A percentile compares a stretch with the other conserved stretches of the same genome.
Conservation (phyloP, 2,888 invertebrate genomes). For the Meiosimyza decipiens region DNA sequence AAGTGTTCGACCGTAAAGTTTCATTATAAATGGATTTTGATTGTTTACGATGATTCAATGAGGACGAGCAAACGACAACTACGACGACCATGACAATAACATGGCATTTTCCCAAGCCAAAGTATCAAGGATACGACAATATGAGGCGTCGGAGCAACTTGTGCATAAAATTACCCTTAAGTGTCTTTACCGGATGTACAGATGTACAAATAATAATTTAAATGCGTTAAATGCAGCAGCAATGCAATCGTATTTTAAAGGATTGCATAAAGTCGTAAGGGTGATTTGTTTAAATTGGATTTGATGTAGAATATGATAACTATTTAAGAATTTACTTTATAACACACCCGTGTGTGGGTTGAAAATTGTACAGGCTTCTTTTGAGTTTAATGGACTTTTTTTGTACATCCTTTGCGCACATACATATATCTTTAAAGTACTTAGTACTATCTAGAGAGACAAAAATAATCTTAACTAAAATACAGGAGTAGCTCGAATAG, state of each 20-base stretch:
- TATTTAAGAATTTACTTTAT: neutral
- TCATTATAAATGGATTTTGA: slow-evolving; percentile 35
- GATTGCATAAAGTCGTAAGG: neutral
- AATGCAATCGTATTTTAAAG: neutral
- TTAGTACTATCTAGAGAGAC: too few relatives aligned
- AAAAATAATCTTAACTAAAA: too few relatives aligned
- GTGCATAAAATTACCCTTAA: slow-evolving; percentile 33
- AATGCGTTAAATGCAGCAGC: slow-evolving; percentile 7
- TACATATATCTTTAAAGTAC: too few relatives aligned
- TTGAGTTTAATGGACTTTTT: too few relatives aligned
- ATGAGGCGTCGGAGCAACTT: slow-evolving; percentile 9
- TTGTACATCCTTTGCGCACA: too few relatives aligned
- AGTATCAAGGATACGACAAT: slow-evolving; percentile 16
- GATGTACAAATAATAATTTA: slow-evolving; percentile 27
- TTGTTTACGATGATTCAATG: slow-evolving; percentile 33
- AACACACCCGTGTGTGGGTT: too few relatives aligned
- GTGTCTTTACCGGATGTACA: neutral
- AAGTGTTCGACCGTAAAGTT: slow-evolving; percentile 30
- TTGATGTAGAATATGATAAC: neutral
- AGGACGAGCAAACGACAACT: slow-evolving; percentile 8
- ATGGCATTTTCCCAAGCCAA: too few relatives aligned
- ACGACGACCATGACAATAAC: too few relatives aligned
- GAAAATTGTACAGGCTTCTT: too few relatives aligned
- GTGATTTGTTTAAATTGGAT: slow-evolving; percentile 11
- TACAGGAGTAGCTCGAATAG: too few relatives aligned